Evolutionary conservation across 1,140 invertebrate species (phyloP), one percentile per base, ranked within the genome.

Genomic region (Drosophila cardini): DNA sequence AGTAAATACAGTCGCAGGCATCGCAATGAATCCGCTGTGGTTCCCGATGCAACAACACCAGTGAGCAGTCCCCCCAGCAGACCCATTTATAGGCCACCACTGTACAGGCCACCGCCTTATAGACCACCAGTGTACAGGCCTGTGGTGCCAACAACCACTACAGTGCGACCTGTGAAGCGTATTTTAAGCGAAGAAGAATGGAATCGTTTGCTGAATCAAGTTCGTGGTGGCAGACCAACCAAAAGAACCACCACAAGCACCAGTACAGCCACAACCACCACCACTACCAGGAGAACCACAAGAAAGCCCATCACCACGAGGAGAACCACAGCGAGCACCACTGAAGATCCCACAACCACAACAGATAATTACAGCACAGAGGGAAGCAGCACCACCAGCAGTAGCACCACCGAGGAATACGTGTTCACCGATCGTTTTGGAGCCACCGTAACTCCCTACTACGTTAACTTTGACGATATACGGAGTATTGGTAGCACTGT

Each of bases 1-100:
- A 87, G 83, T 40, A 87, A 63, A 38, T 87, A 87, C 26, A 87
- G 83, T 64, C 56, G 65, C 2, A 38, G 83, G 7, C 83, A 89
- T 74, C 79, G 84, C 9, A 83, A 70, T 16, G 72, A 71, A 4
- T 48, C 70, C 0, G 13, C 42, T 0, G 8, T 38, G 10, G 11
- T 15, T 10, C 16, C 6, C 10, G n/a, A 55, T 45, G 4, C 65
- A 0, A 62, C 78, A 4, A 60, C 67, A 13, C 9, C 50, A 34
- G 18, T 11, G 15, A 36, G 36, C 15, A 18, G 53, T 2, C 36
- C 60, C 8, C 30, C 68, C 0, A 50, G 7, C 16, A 46, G 76
- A 2, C 43, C 80, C 8, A 4, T 56, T 5, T 57, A 64, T 4
- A 26, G 10, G 2, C 67, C 46, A 30, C 46, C 48, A 2, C 26